phyloP scores from a whole-genome alignment of 2,888 invertebrate genomes.

The Magallana nippona region DNA sequence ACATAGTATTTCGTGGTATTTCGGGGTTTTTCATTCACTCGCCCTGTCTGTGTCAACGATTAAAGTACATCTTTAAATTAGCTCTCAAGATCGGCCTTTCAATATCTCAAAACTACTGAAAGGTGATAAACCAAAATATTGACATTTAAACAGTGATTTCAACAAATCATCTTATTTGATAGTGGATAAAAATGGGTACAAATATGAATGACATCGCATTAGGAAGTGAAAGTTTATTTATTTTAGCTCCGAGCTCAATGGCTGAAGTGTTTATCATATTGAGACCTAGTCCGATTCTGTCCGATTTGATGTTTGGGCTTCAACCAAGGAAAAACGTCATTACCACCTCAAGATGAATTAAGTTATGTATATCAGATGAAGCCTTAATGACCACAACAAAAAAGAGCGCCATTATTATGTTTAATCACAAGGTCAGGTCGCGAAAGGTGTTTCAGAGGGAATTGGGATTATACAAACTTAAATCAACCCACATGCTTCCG shows the following conservation, averaged over 20 bases:
- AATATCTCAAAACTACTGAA: neutral
- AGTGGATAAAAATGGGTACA: neutral
- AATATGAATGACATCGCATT: neutral
- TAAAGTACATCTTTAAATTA: neutral
- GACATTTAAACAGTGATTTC: neutral
- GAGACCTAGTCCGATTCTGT: constrained; percentile 25
- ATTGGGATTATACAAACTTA: neutral
- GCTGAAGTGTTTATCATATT: neutral
- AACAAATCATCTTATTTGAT: constrained; percentile 5
- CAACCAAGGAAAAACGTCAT: constrained; percentile 31
- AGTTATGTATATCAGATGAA: constrained; percentile 16
- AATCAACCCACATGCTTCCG: constrained; percentile 23
- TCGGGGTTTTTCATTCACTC: no score
- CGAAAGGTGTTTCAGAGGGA: neutral
- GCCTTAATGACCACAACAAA: neutral
- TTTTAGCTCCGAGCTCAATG: neutral
- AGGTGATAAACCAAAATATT: constrained; percentile 13
- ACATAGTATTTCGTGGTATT: no score
- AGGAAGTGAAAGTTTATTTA: constrained; percentile 16
- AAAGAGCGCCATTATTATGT: neutral
- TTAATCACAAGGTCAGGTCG: constrained; percentile 2
- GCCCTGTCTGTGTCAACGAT: neutral
- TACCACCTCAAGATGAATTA: constrained; percentile 24
- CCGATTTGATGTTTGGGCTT: constrained; percentile 16
- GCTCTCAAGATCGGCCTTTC: neutral